These are phyloP conservation scores for Poicephalus meyeri DNA, from an alignment of 2,113 vertebrate species.

Conservation along the genomic window DNA sequence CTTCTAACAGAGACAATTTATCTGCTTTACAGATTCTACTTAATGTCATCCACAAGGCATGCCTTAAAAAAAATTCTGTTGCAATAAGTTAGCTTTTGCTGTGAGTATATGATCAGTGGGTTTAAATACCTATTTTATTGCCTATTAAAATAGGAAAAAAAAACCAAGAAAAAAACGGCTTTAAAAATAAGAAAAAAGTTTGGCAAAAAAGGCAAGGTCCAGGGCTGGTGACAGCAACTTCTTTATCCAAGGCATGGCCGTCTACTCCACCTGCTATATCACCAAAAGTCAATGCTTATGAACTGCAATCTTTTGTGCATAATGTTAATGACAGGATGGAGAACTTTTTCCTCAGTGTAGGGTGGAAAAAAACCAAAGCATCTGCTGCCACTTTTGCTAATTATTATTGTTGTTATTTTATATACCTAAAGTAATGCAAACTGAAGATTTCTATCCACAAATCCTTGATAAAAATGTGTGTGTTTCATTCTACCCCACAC, in stretches of 20 bases:
- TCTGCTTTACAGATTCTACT: background rate
- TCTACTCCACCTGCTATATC: background rate
- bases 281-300: background rate
- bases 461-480: background rate
- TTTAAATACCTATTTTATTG: background rate
- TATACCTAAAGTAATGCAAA: background rate
- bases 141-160: background rate
- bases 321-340: background rate
- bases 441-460: background rate
- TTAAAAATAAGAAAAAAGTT: background rate
- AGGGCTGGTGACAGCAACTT: background rate
- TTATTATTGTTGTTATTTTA: background rate
- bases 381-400: background rate
- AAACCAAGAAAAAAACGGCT: background rate
- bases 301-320: background rate
- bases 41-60: background rate
- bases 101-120: background rate
- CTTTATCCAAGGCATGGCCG: accelerated
- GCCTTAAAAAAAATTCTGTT: background rate
- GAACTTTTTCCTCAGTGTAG: background rate
- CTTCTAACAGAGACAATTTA: background rate
- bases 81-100: background rate
- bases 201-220: background rate
- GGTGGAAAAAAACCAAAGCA: background rate
- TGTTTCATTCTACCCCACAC: background rate